Conservation (phyloP, 2,113 vertebrate genomes). For the Lamprologus sp. region DNA sequence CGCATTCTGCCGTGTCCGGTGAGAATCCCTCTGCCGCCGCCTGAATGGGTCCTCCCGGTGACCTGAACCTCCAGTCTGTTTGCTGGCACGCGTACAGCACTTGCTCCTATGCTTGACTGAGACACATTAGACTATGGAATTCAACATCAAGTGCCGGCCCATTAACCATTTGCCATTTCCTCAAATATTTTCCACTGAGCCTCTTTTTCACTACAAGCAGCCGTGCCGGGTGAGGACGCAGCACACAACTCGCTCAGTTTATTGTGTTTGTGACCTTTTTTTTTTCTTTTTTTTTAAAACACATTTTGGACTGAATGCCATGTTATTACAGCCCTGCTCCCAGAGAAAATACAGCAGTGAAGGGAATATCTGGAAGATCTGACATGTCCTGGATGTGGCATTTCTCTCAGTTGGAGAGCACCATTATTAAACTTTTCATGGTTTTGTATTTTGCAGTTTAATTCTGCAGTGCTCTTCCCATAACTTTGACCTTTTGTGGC, state of each 20-base stretch:
- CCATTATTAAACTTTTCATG: background rate
- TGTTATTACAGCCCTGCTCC: background rate
- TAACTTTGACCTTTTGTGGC: background rate
- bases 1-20: background rate
- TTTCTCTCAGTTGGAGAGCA: background rate
- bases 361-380: background rate
- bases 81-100: slow-evolving; percentile 50
- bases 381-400: background rate
- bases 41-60: slow-evolving; percentile 44
- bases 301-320: background rate
- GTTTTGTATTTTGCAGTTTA: background rate
- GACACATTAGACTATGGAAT: slow-evolving; percentile 70
- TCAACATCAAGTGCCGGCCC: slow-evolving; percentile 64
- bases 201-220: slow-evolving; percentile 10
- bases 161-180: slow-evolving; percentile 68
- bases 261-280: background rate
- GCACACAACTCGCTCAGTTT: background rate
- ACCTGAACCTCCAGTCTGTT: slow-evolving; percentile 48
- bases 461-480: background rate
- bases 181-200: slow-evolving; percentile 65
- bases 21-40: background rate
- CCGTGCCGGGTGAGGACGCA: background rate
- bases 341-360: background rate
- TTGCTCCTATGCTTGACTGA: slow-evolving; percentile 60
- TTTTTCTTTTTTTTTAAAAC: background rate